A percentile compares a stretch with the other conserved stretches of the same genome.
Evolutionary conservation across 2,797 vertebrate genomes (phyloP).

Genomic region (Vireo griseus): DNA sequence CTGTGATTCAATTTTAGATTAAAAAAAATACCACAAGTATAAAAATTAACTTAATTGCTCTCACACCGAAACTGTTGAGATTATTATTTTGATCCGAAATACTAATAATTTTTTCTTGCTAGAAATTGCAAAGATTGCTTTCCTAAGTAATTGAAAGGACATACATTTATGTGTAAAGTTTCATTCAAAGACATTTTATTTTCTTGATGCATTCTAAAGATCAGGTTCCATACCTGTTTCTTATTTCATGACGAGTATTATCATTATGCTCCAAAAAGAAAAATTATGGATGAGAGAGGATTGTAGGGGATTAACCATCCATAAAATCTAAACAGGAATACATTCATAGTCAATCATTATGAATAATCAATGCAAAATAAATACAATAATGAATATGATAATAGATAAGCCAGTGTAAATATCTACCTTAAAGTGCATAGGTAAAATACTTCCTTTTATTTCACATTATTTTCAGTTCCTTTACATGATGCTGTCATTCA

Average conservation of each 20-base stretch:
- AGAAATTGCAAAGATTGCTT: neutral
- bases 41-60: neutral
- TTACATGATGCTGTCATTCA: neutral
- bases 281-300: neutral
- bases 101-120: neutral
- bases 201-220: neutral
- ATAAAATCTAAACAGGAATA: conserved; percentile 14
- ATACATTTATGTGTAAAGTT: neutral
- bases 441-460: neutral
- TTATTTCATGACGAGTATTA: neutral
- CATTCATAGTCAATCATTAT: neutral
- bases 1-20: neutral
- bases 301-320: neutral
- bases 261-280: neutral
- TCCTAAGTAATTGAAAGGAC: neutral
- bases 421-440: neutral
- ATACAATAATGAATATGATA: neutral
- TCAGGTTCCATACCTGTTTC: neutral
- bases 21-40: neutral
- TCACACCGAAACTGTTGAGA: neutral
- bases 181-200: neutral
- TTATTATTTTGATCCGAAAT: neutral
- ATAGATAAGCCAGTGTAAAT: neutral
- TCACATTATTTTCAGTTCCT: neutral
- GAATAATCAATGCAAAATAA: conserved; percentile 23